Evolutionary conservation across 2,888 invertebrate genomes (phyloP).

Genomic region (Phyllotreta striolata): DNA sequence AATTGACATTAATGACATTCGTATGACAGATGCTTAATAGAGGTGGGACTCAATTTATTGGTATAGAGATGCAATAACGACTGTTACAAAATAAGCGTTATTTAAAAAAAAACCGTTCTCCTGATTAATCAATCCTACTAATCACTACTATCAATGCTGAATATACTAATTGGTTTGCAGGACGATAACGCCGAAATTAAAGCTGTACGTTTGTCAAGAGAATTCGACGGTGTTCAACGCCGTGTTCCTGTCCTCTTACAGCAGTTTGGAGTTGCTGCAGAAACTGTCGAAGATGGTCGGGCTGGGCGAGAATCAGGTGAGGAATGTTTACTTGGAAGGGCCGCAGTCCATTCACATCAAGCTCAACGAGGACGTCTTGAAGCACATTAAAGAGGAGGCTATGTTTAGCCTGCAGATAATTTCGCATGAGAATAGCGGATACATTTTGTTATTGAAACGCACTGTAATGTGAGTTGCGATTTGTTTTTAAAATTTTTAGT

Average conservation of each 20-base stretch:
- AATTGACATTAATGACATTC: too few species aligned
- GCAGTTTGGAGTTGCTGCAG: conserved; percentile 70
- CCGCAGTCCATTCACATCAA: conserved; percentile 86
- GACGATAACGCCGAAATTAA: conserved; percentile 77
- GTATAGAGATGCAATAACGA: too few species aligned
- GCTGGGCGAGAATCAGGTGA: conserved; percentile 55
- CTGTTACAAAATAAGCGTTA: too few species aligned
- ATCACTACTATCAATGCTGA: not conserved
- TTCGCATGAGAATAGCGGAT: conserved; percentile 59
- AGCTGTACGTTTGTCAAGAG: conserved; percentile 82
- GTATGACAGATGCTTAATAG: too few species aligned
- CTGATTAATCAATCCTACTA: too few species aligned
- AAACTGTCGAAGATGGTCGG: conserved; percentile 72
- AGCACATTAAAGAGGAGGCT: conserved; percentile 82
- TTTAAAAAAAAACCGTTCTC: too few species aligned
- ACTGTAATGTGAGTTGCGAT: conserved; percentile 40
- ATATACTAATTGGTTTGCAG: conserved; percentile 57
- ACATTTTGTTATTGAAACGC: conserved; percentile 61
- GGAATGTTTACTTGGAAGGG: conserved; percentile 78
- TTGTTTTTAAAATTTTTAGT: not conserved
- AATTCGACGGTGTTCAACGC: conserved; percentile 77
- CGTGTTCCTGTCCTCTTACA: conserved; percentile 77
- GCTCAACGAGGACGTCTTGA: conserved; percentile 85
- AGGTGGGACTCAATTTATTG: too few species aligned
- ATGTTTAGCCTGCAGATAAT: conserved; percentile 71